Conservation (phyloP, 2,888 invertebrate species). For the Tipula lateralis region DNA sequence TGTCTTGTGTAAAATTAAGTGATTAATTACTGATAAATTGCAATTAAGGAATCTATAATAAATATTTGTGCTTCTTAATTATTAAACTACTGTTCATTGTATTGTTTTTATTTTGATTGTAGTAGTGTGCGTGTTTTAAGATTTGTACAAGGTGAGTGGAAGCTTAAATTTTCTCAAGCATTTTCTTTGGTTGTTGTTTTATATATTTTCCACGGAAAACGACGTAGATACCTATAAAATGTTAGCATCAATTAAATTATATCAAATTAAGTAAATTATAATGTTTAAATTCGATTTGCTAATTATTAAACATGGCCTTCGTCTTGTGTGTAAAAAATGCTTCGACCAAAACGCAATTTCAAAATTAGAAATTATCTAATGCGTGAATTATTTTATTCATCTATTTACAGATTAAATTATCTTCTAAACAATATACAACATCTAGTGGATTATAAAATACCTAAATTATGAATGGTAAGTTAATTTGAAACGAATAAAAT, state of each 20-base stretch:
- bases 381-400: not conserved
- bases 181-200: not conserved
- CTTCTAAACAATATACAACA: not conserved
- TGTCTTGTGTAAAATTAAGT: not conserved
- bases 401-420: not conserved
- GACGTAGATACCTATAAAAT: not conserved
- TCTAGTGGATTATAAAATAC: not conserved
- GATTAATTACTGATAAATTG: not conserved
- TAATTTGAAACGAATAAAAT: not conserved
- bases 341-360: not conserved
- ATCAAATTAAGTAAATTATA: not conserved
- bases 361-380: conserved; percentile 11
- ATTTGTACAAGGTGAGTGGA: not conserved
- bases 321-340: not conserved
- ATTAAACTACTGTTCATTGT: not conserved
- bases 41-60: conserved; percentile 8
- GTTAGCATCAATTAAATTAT: not conserved
- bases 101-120: not conserved
- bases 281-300: not conserved
- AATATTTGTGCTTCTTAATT: not conserved
- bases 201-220: not conserved
- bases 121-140: not conserved
- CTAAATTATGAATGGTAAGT: not conserved
- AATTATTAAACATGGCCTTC: not conserved
- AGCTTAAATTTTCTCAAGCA: not conserved